Conservation (phyloP, 2,113 vertebrate genomes). For the Gulo gulo region DNA sequence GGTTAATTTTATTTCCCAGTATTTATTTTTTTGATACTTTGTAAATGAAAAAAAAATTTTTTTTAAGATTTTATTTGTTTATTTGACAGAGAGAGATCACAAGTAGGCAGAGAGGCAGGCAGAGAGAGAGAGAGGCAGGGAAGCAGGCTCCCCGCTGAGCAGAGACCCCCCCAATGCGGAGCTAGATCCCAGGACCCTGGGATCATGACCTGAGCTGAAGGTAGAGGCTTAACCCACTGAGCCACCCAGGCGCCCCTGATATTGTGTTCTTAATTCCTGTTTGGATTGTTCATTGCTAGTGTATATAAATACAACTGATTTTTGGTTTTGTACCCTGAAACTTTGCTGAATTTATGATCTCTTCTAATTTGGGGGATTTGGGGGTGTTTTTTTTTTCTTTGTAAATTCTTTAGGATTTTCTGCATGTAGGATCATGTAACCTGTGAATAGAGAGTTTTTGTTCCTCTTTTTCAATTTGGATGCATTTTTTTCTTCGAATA, state of each 20-base stretch:
- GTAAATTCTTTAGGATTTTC: neutral
- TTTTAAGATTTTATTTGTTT: too few relatives aligned
- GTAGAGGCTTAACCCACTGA: too few relatives aligned
- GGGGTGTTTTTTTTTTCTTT: neutral
- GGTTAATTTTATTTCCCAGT: neutral
- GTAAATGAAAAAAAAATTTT: neutral
- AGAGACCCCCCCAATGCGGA: too few relatives aligned
- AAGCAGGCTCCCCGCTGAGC: too few relatives aligned
- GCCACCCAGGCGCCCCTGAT: too few relatives aligned
- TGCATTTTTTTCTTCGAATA: neutral
- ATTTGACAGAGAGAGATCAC: too few relatives aligned
- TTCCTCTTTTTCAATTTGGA: neutral
- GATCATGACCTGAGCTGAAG: too few relatives aligned
- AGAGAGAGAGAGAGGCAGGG: too few relatives aligned
- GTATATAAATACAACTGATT: neutral
- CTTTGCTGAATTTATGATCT: neutral
- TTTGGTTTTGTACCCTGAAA: neutral
- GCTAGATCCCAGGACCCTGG: too few relatives aligned
- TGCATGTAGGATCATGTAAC: neutral
- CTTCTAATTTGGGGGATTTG: neutral
- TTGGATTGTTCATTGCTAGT: neutral
- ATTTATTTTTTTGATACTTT: conserved; percentile 17
- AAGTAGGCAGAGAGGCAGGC: too few relatives aligned
- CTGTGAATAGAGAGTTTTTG: neutral
- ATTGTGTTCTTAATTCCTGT: neutral